A percentile compares a stretch with the other conserved stretches of the same genome.
phyloP scores from a whole-genome alignment of 37 sponge, comb jelly and placozoan genomes.

The Tethya wilhelma region DNA sequence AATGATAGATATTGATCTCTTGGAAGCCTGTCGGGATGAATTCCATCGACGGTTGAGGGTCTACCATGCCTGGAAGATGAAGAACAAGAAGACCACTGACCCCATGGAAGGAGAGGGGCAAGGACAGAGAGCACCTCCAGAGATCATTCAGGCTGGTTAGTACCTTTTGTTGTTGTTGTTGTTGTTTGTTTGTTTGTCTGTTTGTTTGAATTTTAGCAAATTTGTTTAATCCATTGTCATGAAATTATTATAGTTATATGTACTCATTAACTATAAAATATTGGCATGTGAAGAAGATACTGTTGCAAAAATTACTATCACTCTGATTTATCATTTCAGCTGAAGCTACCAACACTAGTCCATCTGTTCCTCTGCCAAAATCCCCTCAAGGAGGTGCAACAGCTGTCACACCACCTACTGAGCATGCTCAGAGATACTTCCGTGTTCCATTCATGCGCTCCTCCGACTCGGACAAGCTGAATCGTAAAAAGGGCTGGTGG shows the following conservation, averaged over 20 bases:
- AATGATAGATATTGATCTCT: slow-evolving; percentile 83
- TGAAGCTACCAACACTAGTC: not conserved
- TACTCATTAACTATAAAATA: too few relatives aligned
- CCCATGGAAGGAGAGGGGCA: not conserved
- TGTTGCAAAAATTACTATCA: too few relatives aligned
- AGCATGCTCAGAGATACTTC: slow-evolving; percentile 86
- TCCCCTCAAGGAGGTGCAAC: not conserved
- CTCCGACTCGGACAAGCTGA: slow-evolving; percentile 37
- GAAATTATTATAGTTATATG: too few relatives aligned
- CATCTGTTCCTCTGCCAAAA: not conserved
- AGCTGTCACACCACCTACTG: not conserved
- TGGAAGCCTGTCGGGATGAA: slow-evolving; percentile 94
- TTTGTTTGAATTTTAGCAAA: not conserved
- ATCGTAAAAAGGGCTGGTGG: slow-evolving; percentile 96
- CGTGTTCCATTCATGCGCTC: slow-evolving; percentile 92
- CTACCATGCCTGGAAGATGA: slow-evolving; percentile 95
- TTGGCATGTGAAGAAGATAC: too few relatives aligned
- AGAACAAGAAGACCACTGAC: slow-evolving; percentile 55
- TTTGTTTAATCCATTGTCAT: not conserved
- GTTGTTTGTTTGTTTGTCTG: not conserved
- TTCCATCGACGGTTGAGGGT: slow-evolving; percentile 92
- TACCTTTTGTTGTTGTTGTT: not conserved
- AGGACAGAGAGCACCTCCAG: slow-evolving; percentile 41
- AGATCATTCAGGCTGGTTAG: slow-evolving; percentile 9
- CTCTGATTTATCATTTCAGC: too few relatives aligned